Conservation (phyloP, 2,888 invertebrate species). For the Lissonota sp. region DNA sequence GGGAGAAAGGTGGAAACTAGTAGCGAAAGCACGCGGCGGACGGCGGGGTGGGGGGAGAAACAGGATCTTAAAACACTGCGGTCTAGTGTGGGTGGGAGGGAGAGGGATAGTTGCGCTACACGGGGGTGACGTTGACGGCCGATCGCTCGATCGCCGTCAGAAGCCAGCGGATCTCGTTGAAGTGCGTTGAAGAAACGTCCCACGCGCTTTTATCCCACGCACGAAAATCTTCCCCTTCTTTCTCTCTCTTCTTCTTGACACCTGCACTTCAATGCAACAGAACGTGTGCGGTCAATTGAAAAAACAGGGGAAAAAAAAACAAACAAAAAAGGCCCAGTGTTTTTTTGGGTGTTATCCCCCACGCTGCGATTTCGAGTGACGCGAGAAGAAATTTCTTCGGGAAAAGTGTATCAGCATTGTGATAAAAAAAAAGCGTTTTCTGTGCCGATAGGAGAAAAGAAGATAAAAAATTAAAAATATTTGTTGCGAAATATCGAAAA, state of each 20-base stretch:
- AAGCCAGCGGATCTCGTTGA: slow-evolving; percentile 50
- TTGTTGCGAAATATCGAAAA: no score
- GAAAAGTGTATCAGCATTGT: no score
- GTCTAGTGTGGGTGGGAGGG: no score
- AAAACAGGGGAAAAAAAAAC: not conserved
- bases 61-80: no score
- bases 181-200: slow-evolving; percentile 37
- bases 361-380: no score
- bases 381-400: no score
- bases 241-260: slow-evolving; percentile 4
- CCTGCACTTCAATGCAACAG: not conserved
- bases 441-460: no score
- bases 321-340: slow-evolving; percentile 7
- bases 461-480: no score
- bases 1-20: slow-evolving; percentile 30
- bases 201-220: not conserved
- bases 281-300: not conserved
- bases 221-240: not conserved
- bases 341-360: not conserved
- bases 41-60: slow-evolving; percentile 14
- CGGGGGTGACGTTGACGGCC: no score
- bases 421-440: no score
- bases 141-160: slow-evolving; percentile 22
- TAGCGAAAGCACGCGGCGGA: not conserved
- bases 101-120: no score